Base-by-base conservation (phyloP, 1,140 invertebrate genomes). In the Rhysida immarginata region DNA sequence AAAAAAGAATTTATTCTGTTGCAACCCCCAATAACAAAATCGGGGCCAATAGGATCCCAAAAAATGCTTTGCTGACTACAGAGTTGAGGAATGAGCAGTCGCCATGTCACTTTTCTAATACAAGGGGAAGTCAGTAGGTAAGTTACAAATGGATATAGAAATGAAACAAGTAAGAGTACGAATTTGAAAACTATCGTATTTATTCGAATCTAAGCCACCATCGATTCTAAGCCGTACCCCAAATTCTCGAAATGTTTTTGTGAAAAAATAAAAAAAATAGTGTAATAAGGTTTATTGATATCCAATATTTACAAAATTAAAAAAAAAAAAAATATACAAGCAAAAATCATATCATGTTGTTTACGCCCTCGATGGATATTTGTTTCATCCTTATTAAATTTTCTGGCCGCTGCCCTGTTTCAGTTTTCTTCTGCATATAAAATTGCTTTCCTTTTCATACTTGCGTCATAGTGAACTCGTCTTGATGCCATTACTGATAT, bases 71-170 rank as follows among this genome's bases (percentile, higher is more conserved):
- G n/a, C n/a, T n/a, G n/a, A n/a, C n/a, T n/a, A n/a, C n/a, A n/a
- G n/a, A n/a, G n/a, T n/a, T 56, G 55, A 48, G 58, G 55, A 35
- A 55, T 57, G 26, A 49, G 53, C n/a, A n/a, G n/a, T n/a, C 1
- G 59, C 55, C 5, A 60, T 56, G 26, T 60, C 59, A 55, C 59
- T 57, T 45, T 55, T 56, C 41, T 56, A 60, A n/a, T n/a, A n/a
- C n/a, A n/a, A n/a, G n/a, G n/a, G n/a, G n/a, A n/a, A n/a, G n/a
- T n/a, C n/a, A n/a, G n/a, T n/a, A n/a, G n/a, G n/a, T n/a, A n/a
- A n/a, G n/a, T n/a, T n/a, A n/a, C n/a, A n/a, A n/a, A n/a, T n/a
- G n/a, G n/a, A n/a, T n/a, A n/a, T n/a, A n/a, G n/a, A n/a, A n/a
- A n/a, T n/a, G n/a, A n/a, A n/a, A n/a, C n/a, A n/a, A n/a, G n/a